Percentiles rank a stretch among this genome's conserved stretches.
Conservation (phyloP, 1,140 invertebrate genomes). For the Apis florea region DNA sequence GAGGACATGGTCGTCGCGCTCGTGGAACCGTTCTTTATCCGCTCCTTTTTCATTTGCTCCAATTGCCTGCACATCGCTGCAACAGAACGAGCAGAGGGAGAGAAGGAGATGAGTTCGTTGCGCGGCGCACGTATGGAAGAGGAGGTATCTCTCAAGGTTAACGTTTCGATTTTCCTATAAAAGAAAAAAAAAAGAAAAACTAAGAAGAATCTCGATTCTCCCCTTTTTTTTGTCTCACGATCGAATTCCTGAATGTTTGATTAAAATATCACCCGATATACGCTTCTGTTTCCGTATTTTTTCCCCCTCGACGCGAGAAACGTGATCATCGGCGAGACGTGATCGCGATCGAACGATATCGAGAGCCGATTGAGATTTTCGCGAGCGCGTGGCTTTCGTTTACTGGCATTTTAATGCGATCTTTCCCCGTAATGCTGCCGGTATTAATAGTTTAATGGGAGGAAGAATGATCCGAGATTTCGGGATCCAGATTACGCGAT, state of each 20-base stretch:
- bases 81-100: background rate
- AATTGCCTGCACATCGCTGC: slow-evolving; percentile 88
- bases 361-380: background rate
- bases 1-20: slow-evolving; percentile 53
- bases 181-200: background rate
- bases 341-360: slow-evolving; percentile 25
- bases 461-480: slow-evolving; percentile 40
- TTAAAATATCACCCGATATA: background rate
- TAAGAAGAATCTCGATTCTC: no score
- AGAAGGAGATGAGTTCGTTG: background rate
- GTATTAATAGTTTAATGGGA: slow-evolving; percentile 33
- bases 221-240: background rate
- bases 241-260: background rate
- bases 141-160: background rate
- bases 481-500: slow-evolving; percentile 22
- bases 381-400: slow-evolving; percentile 6
- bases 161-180: no score
- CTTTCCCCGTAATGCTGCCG: slow-evolving; percentile 1
- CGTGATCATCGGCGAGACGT: background rate
- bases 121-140: background rate
- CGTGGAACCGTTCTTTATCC: slow-evolving; percentile 82
- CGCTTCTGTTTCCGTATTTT: background rate
- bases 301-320: no score
- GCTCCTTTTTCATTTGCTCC: slow-evolving; percentile 88
- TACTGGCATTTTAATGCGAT: slow-evolving; percentile 35